phyloP scores from a whole-genome alignment of 2,113 vertebrate genomes.

The Neomonachus schauinslandi region DNA sequence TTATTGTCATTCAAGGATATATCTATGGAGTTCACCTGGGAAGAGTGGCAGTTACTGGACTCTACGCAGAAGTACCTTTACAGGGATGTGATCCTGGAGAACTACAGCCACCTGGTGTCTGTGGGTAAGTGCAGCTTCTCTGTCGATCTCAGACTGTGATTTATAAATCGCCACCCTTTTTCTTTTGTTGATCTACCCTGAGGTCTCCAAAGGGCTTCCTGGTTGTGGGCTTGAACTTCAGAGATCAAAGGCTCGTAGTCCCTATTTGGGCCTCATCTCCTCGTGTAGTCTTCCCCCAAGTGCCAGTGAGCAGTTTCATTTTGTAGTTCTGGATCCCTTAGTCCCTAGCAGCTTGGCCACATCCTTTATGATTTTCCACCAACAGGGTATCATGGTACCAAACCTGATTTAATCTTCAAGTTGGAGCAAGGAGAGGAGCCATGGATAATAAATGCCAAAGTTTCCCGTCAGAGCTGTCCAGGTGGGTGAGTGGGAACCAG shows the following conservation, averaged over 20 bases:
- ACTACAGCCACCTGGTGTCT: conserved; percentile 59
- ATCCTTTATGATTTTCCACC: conserved; percentile 44
- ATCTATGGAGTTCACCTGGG: conserved; percentile 68
- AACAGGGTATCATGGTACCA: conserved; percentile 73
- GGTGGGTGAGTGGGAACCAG: conserved; percentile 50
- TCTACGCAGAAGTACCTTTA: conserved; percentile 61
- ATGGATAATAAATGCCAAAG: conserved; percentile 26
- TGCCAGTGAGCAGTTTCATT: background rate
- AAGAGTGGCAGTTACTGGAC: conserved; percentile 73
- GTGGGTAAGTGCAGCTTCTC: conserved; percentile 48
- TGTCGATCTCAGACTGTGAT: accelerated
- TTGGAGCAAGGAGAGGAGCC: conserved; percentile 78
- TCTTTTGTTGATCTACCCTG: background rate
- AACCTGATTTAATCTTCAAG: conserved; percentile 74
- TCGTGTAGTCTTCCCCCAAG: background rate
- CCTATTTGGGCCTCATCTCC: background rate
- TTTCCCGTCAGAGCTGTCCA: conserved; percentile 39
- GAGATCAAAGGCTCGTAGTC: background rate
- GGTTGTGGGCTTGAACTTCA: background rate
- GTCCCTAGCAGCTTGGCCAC: background rate
- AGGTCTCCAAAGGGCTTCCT: background rate
- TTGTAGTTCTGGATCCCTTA: background rate
- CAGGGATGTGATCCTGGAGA: conserved; percentile 71
- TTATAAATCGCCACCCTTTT: background rate
- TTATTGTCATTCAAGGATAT: conserved; percentile 71